These are phyloP conservation scores for Aurelia aurita complex sp. Pacific DNA, from an alignment of 30 jellyfish, hydroid and myxozoan genomes.

Conservation along the genomic window DNA sequence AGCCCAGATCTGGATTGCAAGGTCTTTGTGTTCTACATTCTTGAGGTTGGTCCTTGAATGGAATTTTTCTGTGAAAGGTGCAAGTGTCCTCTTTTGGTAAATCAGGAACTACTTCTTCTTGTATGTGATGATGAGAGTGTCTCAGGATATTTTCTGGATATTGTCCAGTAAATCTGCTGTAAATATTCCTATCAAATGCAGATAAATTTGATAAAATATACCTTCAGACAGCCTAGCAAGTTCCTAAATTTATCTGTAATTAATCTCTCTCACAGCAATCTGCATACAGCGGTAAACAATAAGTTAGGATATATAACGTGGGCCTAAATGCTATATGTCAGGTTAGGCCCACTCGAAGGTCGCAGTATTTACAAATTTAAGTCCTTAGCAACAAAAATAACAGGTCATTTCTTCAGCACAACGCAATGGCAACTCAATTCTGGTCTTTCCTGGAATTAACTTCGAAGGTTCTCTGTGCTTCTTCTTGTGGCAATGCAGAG, in stretches of 20 bases:
- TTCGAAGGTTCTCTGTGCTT: not conserved
- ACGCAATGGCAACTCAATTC: not conserved
- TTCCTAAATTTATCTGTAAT: too few relatives aligned
- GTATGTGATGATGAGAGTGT: too few relatives aligned
- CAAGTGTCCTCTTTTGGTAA: too few relatives aligned
- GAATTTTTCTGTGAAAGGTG: too few relatives aligned
- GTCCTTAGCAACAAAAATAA: conserved; percentile 2
- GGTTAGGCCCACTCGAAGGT: not conserved
- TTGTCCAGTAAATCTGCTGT: too few relatives aligned
- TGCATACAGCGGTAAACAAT: not conserved
- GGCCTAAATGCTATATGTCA: not conserved
- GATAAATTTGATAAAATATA: not conserved
- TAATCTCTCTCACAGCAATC: too few relatives aligned
- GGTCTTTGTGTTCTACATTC: not conserved
- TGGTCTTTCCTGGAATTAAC: not conserved
- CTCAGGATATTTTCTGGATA: too few relatives aligned
- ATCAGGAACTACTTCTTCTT: too few relatives aligned
- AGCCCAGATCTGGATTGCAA: too few relatives aligned
- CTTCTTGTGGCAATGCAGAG: not conserved
- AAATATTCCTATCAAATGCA: too few relatives aligned
- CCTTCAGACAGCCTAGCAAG: too few relatives aligned
- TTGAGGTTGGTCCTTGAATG: not conserved
- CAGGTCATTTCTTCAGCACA: not conserved
- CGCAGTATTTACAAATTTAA: conserved; percentile 2
- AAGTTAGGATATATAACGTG: not conserved